Evolutionary conservation across 2,888 invertebrate genomes (phyloP).

Genomic region (Nesidiocoris tenuis): DNA sequence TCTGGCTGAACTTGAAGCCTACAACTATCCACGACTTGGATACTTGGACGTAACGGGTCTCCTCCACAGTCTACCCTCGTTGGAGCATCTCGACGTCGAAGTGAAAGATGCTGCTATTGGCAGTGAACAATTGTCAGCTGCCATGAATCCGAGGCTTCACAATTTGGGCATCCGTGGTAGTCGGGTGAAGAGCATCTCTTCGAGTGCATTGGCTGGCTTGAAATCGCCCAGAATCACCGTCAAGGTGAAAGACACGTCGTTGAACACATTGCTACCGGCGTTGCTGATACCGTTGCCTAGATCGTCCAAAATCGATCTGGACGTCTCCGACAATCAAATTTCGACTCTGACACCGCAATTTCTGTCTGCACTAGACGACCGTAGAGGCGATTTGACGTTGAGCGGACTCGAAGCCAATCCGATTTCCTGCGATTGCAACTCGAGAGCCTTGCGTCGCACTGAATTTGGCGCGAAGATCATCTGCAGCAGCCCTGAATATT

Average conservation of each 20-base stretch:
- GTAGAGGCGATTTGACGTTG: slow-evolving; percentile 71
- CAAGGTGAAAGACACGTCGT: slow-evolving; percentile 77
- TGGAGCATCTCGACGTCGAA: slow-evolving; percentile 79
- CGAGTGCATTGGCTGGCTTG: slow-evolving; percentile 79
- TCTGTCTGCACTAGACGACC: slow-evolving; percentile 76
- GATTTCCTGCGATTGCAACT: slow-evolving; percentile 81
- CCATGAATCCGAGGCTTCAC: slow-evolving; percentile 74
- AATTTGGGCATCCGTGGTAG: slow-evolving; percentile 73
- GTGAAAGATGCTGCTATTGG: slow-evolving; percentile 80
- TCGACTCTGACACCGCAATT: slow-evolving; percentile 75
- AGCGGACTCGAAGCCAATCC: slow-evolving; percentile 77
- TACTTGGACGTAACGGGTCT: slow-evolving; percentile 84
- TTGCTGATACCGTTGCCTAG: slow-evolving; percentile 83
- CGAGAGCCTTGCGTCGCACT: slow-evolving; percentile 71
- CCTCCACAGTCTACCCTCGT: slow-evolving; percentile 69
- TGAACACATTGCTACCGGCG: slow-evolving; percentile 75
- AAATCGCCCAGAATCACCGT: slow-evolving; percentile 71
- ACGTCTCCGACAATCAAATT: slow-evolving; percentile 76
- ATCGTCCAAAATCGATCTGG: slow-evolving; percentile 75
- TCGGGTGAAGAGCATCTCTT: slow-evolving; percentile 73
- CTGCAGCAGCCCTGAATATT: slow-evolving; percentile 70
- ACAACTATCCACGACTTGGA: slow-evolving; percentile 75
- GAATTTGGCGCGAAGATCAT: slow-evolving; percentile 54
- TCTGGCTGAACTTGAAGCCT: slow-evolving; percentile 68
- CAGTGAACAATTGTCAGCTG: slow-evolving; percentile 76